Conservation (phyloP, 2,888 invertebrate species). For the Andrena praecox region DNA sequence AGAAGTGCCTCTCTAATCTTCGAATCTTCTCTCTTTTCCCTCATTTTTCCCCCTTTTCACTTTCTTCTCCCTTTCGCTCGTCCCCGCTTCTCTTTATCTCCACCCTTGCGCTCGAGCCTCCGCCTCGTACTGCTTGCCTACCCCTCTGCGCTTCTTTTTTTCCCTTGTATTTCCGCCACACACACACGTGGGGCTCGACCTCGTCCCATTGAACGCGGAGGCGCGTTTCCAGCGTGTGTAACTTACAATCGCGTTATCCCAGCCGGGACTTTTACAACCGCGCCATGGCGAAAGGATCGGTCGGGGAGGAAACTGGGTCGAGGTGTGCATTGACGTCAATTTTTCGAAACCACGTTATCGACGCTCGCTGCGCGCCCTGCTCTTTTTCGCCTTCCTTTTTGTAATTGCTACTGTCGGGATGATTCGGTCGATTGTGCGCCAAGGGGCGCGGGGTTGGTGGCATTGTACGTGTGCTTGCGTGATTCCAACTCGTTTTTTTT, state of each 20-base stretch:
- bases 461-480: conserved; percentile 10
- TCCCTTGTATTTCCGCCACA: neutral
- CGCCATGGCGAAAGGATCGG: conserved; percentile 35
- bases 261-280: conserved; percentile 53
- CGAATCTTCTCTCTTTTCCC: conserved; percentile 3
- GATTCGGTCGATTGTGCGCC: conserved; percentile 3
- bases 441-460: conserved; percentile 23
- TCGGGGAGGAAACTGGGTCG: conserved; percentile 60
- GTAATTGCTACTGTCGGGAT: conserved; percentile 35
- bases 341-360: conserved; percentile 64
- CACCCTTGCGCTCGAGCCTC: conserved; percentile 4
- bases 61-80: conserved; percentile 14
- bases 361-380: neutral
- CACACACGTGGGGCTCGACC: conserved; percentile 31
- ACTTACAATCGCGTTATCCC: conserved; percentile 68
- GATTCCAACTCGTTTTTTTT: neutral
- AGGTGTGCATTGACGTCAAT: conserved; percentile 68
- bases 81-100: conserved; percentile 4
- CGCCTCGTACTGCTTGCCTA: conserved; percentile 24
- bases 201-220: conserved; percentile 47
- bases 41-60: conserved; percentile 18
- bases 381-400: conserved; percentile 16
- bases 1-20: conserved; percentile 10
- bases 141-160: conserved; percentile 2
- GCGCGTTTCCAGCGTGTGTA: conserved; percentile 52